Evolutionary conservation across 2,797 vertebrate genomes (phyloP), one percentile per base, ranked within the genome.

Genomic region (Todus mexicanus): DNA sequence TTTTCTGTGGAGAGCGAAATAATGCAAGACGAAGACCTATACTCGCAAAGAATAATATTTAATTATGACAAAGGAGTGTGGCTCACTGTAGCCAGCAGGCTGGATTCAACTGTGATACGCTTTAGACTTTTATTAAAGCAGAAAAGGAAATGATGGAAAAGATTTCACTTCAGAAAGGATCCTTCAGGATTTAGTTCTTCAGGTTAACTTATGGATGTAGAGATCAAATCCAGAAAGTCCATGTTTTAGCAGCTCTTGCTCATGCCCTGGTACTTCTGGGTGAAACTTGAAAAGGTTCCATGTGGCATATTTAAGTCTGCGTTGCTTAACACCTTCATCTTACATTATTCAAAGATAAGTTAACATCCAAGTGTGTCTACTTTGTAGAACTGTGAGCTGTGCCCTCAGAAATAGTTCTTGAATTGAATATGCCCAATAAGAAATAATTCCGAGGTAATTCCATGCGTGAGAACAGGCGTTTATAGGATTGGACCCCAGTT

Each of bases 21-120:
- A 69, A 80, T 37, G 43, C 33, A 81, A 84, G 89, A 80, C 83
- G 70, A 59, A 93, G 95, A 50, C 21, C 33, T 38, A n/a, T 95
- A 27, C 71, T 92, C 31, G 37, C 48, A 33, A 40, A 87, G 53
- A 69, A 23, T 29, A 68, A 40, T 38, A 16, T 17, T 3, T 37
- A 80, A 26, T 40, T 25, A 7, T 33, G 66, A 75, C 59, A 84
- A 43, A 69, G 23, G 50, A 56, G 10, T 7, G 26, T 65, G 78
- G 33, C 51, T 89, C 61, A 1, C 14, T 77, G 27, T 47, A 78
- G 57, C 8, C 38, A 91, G 38, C 38, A 68, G 54, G 27, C 59
- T 88, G 33, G 20, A 71, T 64, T 91, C 72, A 92, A 27, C 59
- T 47, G 29, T 64, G 70, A 64, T 60, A 26, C 6, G 15, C 69